phyloP scores from a whole-genome alignment of 2,797 vertebrate species.

The Esox lucius region DNA sequence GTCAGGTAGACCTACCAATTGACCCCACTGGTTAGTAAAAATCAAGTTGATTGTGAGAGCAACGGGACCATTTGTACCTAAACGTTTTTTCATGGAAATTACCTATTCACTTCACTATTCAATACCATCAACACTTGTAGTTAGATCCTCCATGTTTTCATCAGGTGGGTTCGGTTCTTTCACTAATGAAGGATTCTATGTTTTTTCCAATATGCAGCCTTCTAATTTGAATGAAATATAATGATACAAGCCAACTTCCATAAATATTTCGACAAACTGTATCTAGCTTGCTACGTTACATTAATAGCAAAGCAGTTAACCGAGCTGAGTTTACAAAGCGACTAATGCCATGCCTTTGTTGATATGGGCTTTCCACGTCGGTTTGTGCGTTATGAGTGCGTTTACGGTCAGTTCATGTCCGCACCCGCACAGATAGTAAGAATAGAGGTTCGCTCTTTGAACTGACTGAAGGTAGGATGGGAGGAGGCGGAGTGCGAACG shows the following conservation, averaged over 20 bases:
- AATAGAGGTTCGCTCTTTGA: conserved; percentile 30
- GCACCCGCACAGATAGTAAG: conserved; percentile 42
- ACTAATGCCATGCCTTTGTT: neutral
- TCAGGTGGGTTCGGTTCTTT: neutral
- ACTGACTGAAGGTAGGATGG: conserved; percentile 39
- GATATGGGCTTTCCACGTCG: neutral
- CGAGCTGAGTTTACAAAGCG: neutral
- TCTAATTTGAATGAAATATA: neutral
- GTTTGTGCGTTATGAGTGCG: conserved; percentile 24
- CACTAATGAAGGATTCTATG: neutral
- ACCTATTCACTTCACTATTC: neutral
- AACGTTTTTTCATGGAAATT: neutral
- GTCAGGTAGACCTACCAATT: conserved; percentile 22
- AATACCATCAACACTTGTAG: neutral
- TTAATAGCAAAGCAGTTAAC: too few relatives aligned
- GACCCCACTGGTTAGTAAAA: conserved; percentile 19
- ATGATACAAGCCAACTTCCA: neutral
- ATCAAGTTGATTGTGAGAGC: conserved; percentile 34
- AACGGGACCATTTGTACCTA: conserved; percentile 12
- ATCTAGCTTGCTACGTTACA: too few relatives aligned
- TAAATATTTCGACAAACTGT: neutral
- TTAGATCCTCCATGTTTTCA: neutral
- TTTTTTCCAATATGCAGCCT: neutral
- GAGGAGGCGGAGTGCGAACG: conserved; percentile 46
- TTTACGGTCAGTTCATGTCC: conserved; percentile 40